Base-by-base conservation (phyloP, 2,888 invertebrate species). In the Rotaria magnacalcarata region DNA sequence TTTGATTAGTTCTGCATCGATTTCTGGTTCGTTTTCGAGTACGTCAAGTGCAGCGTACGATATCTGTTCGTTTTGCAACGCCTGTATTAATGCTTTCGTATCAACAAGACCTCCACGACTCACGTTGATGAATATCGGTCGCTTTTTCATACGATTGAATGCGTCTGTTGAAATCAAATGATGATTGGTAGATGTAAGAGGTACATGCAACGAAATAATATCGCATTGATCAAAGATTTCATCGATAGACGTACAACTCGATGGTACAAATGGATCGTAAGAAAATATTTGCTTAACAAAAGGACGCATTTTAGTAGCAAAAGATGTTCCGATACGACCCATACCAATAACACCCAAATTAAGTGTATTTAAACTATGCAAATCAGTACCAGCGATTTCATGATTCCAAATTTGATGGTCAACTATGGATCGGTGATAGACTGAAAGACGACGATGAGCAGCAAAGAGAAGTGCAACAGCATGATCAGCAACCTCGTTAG, bases 61-160 rank as follows among this genome's bases (percentile, higher is more conserved):
- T 21, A 86, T 75, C 58, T 86, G 84, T 50, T 75, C 67, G 10
- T 74, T 52, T 84, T 86, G 85, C 21, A 86, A 67, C 1, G 84
- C 86, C 21, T 50, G 43, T n/a, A 86, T 56, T 16, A 86, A 24
- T 54, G 86, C 86, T 56, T 43, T 27, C 11, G 86, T 86, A 56
- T 86, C 86, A 14, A 86, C 84, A 50, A 86, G 67, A 27, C 84
- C 84, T 52, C 86, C 86, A 56, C 86, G 86, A 47, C 86, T 84
- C 56, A 47, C 47, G 34, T 86, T 86, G 3, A 86, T 75, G n/a
- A 86, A 54, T 8, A 86, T 54, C 1, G 84, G 67, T 10, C 75
- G 67, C 10, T 27, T 27, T 80, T 86, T 86, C 86, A 86, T 86
- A 43, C 84, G 84, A 8, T 14, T 41, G 58, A 86, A 80, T 34